Evolutionary conservation across 2,888 invertebrate species (phyloP).

Genomic region (Poecilobothrus nobilitatus): DNA sequence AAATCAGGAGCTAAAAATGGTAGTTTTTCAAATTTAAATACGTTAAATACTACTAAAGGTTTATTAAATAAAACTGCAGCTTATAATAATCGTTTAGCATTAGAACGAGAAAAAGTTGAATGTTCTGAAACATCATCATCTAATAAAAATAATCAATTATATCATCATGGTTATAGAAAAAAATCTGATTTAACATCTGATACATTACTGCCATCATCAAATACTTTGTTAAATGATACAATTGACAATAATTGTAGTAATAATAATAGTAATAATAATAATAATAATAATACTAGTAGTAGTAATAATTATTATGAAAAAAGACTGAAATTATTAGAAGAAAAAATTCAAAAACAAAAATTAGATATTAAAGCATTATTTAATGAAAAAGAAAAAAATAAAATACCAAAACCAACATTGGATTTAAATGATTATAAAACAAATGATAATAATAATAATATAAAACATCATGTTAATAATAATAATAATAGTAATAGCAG

Average conservation of each 20-base stretch:
- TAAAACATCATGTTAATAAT: neutral
- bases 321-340: constrained; percentile 30
- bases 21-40: neutral
- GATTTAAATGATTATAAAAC: neutral
- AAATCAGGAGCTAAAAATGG: neutral
- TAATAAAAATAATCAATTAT: neutral
- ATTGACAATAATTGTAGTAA: neutral
- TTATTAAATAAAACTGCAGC: neutral
- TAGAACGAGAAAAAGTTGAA: neutral
- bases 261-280: neutral
- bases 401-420: neutral
- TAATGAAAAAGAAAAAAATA: constrained; percentile 22
- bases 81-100: neutral
- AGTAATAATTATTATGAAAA: constrained; percentile 30
- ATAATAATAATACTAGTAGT: constrained; percentile 14
- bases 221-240: neutral
- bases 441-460: constrained; percentile 5
- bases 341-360: constrained; percentile 34
- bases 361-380: constrained; percentile 32
- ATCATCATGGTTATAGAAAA: neutral
- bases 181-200: neutral
- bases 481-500: neutral
- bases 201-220: neutral
- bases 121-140: neutral
- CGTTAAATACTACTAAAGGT: neutral